Evolutionary conservation across 1,140 invertebrate genomes (phyloP).

Genomic region (Archivesica marissinica): DNA sequence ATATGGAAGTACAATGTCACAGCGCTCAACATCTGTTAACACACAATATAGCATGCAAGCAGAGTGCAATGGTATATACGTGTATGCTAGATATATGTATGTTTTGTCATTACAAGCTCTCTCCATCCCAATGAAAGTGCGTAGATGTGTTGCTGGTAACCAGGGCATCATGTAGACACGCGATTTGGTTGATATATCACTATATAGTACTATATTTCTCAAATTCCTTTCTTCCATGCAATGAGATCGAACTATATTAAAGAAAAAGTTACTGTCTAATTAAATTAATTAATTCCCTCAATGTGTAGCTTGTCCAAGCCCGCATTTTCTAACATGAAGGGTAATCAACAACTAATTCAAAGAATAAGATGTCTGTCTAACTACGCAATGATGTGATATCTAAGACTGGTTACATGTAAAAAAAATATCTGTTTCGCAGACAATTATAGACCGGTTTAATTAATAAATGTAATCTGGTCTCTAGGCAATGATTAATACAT

Average conservation of each 20-base stretch:
- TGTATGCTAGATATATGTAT: too few species aligned
- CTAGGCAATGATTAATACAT: slow-evolving; percentile 55
- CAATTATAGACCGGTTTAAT: slow-evolving; percentile 55
- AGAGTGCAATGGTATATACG: too few species aligned
- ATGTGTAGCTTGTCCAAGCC: neutral
- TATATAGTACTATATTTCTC: too few species aligned
- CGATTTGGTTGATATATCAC: too few species aligned
- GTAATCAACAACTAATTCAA: slow-evolving; percentile 54
- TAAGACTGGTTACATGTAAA: slow-evolving; percentile 22
- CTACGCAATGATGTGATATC: slow-evolving; percentile 25
- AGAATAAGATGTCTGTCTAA: slow-evolving; percentile 12
- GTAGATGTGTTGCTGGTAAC: too few species aligned
- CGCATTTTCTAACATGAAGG: slow-evolving; percentile 23
- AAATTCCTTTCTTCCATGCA: neutral
- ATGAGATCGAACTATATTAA: slow-evolving; percentile 6
- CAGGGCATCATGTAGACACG: too few species aligned
- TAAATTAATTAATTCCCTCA: slow-evolving; percentile 34
- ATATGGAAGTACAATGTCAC: too few species aligned
- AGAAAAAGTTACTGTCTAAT: slow-evolving; percentile 1
- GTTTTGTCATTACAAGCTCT: too few species aligned
- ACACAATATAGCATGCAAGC: too few species aligned
- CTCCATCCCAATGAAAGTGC: too few species aligned
- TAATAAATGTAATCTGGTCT: slow-evolving; percentile 56
- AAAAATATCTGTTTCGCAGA: slow-evolving; percentile 24
- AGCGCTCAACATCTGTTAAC: too few species aligned